Evolutionary conservation across 30 jellyfish, hydroid and myxozoan species (phyloP), one percentile per base, ranked within the genome.

Genomic region (Hydractinia echinata): DNA sequence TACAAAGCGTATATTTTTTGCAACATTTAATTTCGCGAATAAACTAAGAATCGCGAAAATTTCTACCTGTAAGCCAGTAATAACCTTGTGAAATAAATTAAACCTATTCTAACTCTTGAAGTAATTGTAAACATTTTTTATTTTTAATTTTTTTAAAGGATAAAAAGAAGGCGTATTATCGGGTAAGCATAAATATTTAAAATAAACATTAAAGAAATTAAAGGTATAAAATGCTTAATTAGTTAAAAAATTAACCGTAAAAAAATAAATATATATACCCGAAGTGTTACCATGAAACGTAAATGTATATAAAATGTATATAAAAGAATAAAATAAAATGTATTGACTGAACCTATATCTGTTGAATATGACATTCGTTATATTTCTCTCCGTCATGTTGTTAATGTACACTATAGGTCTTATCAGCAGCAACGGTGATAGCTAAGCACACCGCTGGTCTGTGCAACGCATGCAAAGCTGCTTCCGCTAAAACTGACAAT

Each of bases 371-470:
- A 1, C 3, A 13, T 1, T 14, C 16, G 20, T 0, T 14, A 51
- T 68, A 20, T 68, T 15, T 21, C 16, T 13, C 72, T 73, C 77
- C n/a, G 3, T 8, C 84, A 49, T 30, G 44, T 30, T 30, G 44
- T 30, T 55, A 0, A 8, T 11, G 82, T 11, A 3, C 54, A 15
- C 54, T 76, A 3, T 76, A 90, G 97, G 95, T 90, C 53, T 69
- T 90, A 15, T 90, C 97, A 9, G 98, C 98, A 5, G 98, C 98
- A 10, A 92, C 98, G 5, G 93, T 92, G 51, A 92, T 92, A 76
- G 98, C 98, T 13, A 86, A 86, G 87, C 98, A 92, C 78, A 92
- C 98, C 9, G 93, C 98, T 44, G 98, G 86, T 48, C 88, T 92
- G 79, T 92, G 98, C 82, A 92, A 92, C 66, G 98, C 98, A 10